Evolutionary conservation across 2,797 vertebrate genomes (phyloP).

Genomic region (Leptodactylus fallax): DNA sequence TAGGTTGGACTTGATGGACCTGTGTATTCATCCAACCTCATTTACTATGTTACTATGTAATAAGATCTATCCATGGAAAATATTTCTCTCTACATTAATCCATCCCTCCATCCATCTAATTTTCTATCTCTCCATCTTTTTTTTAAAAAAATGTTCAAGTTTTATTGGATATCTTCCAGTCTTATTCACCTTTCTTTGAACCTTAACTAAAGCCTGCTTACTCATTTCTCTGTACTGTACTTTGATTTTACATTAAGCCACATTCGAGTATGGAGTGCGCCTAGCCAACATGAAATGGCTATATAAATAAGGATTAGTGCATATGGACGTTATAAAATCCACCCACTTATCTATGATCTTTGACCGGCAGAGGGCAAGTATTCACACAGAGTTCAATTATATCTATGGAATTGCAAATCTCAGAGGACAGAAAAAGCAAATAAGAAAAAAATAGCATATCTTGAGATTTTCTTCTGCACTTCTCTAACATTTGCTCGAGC

Average conservation of each 20-base stretch:
- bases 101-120: no score
- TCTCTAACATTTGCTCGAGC: no score
- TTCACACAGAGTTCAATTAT: not conserved
- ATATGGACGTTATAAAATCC: not conserved
- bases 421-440: no score
- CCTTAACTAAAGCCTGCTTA: no score
- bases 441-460: not conserved
- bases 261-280: not conserved
- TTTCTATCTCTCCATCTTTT: no score
- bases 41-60: no score
- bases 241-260: not conserved
- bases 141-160: no score
- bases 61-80: no score
- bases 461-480: not conserved
- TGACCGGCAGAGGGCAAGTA: not conserved
- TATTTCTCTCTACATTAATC: no score
- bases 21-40: no score
- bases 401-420: not conserved
- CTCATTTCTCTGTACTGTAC: not conserved
- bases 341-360: not conserved
- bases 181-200: not conserved
- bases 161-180: no score
- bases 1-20: no score
- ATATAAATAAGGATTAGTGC: not conserved
- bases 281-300: not conserved